Evolutionary conservation across 2,797 vertebrate genomes (phyloP).

Genomic region (Macropus fuliginosus): DNA sequence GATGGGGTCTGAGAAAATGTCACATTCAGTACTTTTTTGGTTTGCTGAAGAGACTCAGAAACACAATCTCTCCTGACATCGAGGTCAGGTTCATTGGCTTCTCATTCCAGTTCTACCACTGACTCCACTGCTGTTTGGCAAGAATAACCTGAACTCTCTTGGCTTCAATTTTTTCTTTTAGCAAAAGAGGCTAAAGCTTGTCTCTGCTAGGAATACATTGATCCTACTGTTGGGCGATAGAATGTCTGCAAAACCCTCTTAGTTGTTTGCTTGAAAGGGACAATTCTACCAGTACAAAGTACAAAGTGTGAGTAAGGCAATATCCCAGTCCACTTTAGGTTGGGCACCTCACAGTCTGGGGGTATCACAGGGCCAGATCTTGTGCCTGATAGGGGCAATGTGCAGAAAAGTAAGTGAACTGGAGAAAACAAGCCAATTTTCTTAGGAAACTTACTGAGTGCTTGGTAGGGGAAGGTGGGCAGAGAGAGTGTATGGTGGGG

Average conservation of each 20-base stretch:
- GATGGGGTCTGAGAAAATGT: background rate
- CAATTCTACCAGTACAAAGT: background rate
- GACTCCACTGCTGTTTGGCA: constrained; percentile 5
- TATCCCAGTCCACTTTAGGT: background rate
- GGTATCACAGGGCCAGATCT: constrained; percentile 33
- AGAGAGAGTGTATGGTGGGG: background rate
- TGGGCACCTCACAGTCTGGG: constrained; percentile 29
- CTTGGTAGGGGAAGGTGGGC: background rate
- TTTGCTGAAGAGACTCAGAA: constrained; percentile 24
- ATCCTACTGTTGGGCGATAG: background rate
- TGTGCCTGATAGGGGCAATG: background rate
- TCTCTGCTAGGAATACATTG: constrained; percentile 1
- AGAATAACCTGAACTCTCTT: constrained; percentile 26
- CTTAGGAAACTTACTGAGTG: background rate
- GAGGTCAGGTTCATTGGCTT: constrained; percentile 25
- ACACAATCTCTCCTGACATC: constrained; percentile 7
- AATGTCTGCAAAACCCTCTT: background rate
- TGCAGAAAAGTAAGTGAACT: background rate
- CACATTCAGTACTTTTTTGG: background rate
- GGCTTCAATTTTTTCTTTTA: constrained; percentile 39
- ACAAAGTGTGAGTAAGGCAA: constrained; percentile 30
- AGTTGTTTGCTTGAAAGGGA: background rate
- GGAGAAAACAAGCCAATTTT: background rate
- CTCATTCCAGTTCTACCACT: constrained; percentile 17
- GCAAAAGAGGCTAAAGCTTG: constrained; percentile 43